Base-by-base conservation (phyloP, 2,888 invertebrate species). In the Dryocosmus kuriphilus region DNA sequence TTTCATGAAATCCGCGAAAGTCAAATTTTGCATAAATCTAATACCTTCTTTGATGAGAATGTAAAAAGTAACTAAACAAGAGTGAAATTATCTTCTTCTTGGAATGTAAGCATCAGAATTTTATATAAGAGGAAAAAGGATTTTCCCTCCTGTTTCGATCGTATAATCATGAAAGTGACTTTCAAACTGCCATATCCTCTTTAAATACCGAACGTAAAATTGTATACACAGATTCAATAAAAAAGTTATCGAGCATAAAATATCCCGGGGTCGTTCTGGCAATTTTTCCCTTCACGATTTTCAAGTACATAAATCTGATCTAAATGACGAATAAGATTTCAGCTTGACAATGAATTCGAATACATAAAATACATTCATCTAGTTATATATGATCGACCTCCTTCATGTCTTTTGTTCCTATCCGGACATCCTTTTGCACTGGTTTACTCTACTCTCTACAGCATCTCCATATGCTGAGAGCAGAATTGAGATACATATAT, bases 321-420 rank as follows among this genome's bases (percentile, higher is more conserved):
- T 46, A 46, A 46, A n/a, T n/a, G 51, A 51, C n/a, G 2, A 51
- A 51, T 51, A n/a, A 9, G 8, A n/a, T 51, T 51, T 51, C n/a
- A n/a, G 51, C 8, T n/a, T 8, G 51, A 51, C n/a, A 51, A 51
- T 51, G 9, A n/a, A 51, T 51, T n/a, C 51, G n/a, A 51, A 51
- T n/a, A n/a, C 51, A 51, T 51, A 51, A 51, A 51, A 51, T n/a
- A 51, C n/a, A 51, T 51, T n/a, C 8, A n/a, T n/a, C 9, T 32
- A 32, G 4, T 32, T 7, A 7, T 41, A 41, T 19, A 19, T 51
- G 51, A 51, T n/a, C 51, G 51, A 51, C 51, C 51, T 51, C 9
- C n/a, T n/a, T 51, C 16, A 51, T 51, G 51, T n/a, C 51, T 51
- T n/a, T 51, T 51, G 51, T 51, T 51, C n/a, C n/a, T n/a, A n/a